Conservation (phyloP, 2,113 vertebrate genomes). For the Leptobrachium leishanense region DNA sequence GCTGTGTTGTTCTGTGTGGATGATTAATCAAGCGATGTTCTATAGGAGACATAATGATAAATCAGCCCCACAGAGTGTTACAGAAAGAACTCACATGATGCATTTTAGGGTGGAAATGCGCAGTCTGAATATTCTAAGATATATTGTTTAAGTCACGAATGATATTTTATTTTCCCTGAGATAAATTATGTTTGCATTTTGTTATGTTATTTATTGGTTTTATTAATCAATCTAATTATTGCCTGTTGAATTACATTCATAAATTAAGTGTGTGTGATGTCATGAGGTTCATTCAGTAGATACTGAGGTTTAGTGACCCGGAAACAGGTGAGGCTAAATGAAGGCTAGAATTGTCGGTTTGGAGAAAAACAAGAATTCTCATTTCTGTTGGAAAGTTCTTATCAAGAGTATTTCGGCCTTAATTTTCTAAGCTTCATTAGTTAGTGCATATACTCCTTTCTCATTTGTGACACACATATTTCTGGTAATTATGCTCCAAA, state of each 20-base stretch:
- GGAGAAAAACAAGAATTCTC: too few relatives aligned
- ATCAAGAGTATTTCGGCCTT: too few relatives aligned
- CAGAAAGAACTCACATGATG: not conserved
- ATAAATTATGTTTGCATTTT: not conserved
- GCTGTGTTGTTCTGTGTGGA: not conserved
- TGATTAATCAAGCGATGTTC: not conserved
- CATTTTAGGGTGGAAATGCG: not conserved
- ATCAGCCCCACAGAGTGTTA: not conserved
- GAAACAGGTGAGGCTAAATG: too few relatives aligned
- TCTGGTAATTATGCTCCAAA: too few relatives aligned
- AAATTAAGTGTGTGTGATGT: not conserved
- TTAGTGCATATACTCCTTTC: too few relatives aligned
- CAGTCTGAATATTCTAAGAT: not conserved
- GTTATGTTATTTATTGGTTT: not conserved
- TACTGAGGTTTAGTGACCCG: not conserved
- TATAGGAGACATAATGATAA: not conserved
- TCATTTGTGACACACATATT: too few relatives aligned
- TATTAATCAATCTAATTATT: not conserved
- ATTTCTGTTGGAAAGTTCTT: too few relatives aligned
- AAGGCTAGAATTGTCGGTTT: too few relatives aligned
- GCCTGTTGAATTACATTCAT: not conserved
- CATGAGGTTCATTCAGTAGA: not conserved
- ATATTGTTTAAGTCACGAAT: not conserved
- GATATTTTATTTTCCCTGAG: not conserved
- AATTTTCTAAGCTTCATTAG: too few relatives aligned